A percentile compares a stretch with the other conserved stretches of the same genome.
Conservation (phyloP, 2,888 invertebrate genomes). For the Chrysomela aeneicollis region DNA sequence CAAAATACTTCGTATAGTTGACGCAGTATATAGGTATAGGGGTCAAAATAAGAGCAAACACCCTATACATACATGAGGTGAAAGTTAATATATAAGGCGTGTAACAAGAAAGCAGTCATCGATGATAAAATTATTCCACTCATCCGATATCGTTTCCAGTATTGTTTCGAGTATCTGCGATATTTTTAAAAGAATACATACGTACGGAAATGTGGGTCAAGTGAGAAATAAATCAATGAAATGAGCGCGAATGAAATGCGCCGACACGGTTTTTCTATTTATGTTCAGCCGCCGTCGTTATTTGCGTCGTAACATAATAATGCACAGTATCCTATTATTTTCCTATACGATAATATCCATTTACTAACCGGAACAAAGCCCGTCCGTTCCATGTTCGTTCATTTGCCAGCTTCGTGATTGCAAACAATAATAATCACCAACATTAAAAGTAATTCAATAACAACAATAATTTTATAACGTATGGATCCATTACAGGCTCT, state of each 20-base stretch:
- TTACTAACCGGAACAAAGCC: conserved; percentile 12
- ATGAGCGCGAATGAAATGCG: neutral
- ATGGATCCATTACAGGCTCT: neutral
- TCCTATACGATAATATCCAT: conserved; percentile 1
- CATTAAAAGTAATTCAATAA: conserved; percentile 25
- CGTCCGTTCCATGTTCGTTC: neutral
- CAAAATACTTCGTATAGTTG: too few species aligned
- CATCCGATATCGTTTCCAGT: too few species aligned
- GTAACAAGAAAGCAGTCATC: too few species aligned
- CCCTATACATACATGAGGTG: too few species aligned
- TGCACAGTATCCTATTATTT: neutral
- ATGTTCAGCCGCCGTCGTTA: neutral
- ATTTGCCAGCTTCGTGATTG: conserved; percentile 4
- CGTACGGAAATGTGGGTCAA: conserved; percentile 1
- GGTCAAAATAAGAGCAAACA: too few species aligned
- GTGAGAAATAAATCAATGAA: neutral
- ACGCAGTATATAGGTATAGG: too few species aligned
- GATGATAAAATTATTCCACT: too few species aligned
- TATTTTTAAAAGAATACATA: too few species aligned
- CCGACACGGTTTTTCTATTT: neutral
- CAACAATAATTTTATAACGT: neutral
- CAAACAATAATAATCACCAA: conserved; percentile 20
- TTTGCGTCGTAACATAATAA: conserved; percentile 3
- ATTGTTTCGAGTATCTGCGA: too few species aligned
- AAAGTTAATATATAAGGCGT: too few species aligned